Evolutionary conservation across 2,113 vertebrate species (phyloP).

Genomic region (Balaenoptera acutorostrata): DNA sequence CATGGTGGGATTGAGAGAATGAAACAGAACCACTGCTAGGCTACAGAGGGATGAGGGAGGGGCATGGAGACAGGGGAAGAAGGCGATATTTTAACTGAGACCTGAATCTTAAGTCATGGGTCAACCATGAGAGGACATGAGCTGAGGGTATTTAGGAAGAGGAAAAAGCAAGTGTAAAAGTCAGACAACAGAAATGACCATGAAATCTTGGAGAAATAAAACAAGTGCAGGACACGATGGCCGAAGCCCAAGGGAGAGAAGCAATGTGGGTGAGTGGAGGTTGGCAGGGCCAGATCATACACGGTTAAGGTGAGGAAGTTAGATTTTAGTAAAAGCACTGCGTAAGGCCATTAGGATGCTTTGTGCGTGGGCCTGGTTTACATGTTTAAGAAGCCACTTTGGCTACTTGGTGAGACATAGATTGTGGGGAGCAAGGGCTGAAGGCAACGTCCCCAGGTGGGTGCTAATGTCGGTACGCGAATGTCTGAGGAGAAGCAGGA

Average conservation of each 20-base stretch:
- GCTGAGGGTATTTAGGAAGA: not conserved
- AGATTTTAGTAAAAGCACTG: not conserved
- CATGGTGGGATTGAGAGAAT: not conserved
- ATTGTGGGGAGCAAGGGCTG: not conserved
- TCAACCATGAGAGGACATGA: not conserved
- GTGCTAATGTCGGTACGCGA: fast-evolving
- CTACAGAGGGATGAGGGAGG: not conserved
- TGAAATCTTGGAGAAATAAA: not conserved
- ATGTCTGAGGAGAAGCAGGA: fast-evolving
- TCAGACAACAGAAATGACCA: not conserved
- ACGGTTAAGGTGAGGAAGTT: not conserved
- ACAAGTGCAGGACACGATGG: too few species aligned
- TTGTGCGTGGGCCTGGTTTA: not conserved
- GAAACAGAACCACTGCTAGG: not conserved
- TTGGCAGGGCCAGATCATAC: not conserved
- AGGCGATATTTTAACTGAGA: not conserved
- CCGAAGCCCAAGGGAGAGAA: not conserved
- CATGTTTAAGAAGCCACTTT: not conserved
- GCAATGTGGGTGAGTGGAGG: not conserved
- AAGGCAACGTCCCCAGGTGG: not conserved
- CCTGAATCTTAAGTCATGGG: not conserved
- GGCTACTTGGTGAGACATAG: too few species aligned
- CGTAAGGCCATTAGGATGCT: not conserved
- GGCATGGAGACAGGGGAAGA: fast-evolving
- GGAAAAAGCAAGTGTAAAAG: not conserved